Conservation (phyloP, 2,888 invertebrate genomes). For the Acanthosepion esculentum region DNA sequence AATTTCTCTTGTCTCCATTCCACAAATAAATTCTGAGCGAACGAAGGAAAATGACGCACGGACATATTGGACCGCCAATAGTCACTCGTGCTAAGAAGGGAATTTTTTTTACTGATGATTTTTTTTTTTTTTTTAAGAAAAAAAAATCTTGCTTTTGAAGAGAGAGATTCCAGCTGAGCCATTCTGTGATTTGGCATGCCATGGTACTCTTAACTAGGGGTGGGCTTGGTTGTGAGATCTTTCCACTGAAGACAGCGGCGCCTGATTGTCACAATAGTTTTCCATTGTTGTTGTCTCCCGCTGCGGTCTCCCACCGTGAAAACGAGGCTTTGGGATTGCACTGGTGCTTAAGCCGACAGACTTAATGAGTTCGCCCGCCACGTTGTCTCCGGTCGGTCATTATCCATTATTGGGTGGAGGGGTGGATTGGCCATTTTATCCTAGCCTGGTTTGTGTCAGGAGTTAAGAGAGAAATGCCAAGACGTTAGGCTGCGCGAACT, state of each 20-base stretch:
- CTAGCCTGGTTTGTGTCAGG: too few relatives aligned
- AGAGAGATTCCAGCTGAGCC: not conserved
- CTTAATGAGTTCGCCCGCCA: constrained; percentile 17
- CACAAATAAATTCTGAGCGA: too few relatives aligned
- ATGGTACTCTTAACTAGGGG: not conserved
- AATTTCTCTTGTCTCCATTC: too few relatives aligned
- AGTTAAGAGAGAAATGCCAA: too few relatives aligned
- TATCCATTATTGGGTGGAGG: not conserved
- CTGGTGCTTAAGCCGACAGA: constrained; percentile 2
- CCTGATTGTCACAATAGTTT: constrained; percentile 33
- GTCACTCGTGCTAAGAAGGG: too few relatives aligned
- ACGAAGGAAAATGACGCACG: too few relatives aligned
- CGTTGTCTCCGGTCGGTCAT: not conserved
- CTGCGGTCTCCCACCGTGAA: not conserved
- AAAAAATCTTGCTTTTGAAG: not conserved
- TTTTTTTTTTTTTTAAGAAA: not conserved
- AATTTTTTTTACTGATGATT: too few relatives aligned
- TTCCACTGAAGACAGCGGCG: not conserved
- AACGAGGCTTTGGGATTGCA: constrained; percentile 18
- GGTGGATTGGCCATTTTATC: too few relatives aligned
- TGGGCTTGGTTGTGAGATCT: not conserved
- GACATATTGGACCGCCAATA: too few relatives aligned
- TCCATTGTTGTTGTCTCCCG: not conserved
- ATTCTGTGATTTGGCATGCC: not conserved
- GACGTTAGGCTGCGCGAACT: too few relatives aligned